These are phyloP conservation scores for Passerculus sandwichensis DNA, from an alignment of 2,797 vertebrate species.

Conservation along the genomic window DNA sequence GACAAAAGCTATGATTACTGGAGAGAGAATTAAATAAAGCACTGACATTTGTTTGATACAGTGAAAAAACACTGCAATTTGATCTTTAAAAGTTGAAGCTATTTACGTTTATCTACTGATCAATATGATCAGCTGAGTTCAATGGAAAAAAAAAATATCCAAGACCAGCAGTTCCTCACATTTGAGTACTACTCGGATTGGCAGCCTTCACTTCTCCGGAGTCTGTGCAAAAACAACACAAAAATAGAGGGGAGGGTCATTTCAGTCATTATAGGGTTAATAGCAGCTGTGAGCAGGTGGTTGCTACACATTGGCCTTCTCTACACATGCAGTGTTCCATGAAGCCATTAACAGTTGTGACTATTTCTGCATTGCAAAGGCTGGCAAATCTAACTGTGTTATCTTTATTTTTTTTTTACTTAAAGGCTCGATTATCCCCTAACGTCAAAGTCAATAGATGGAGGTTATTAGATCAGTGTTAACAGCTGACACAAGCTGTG, in stretches of 20 bases:
- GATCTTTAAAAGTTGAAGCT: slow-evolving; percentile 86
- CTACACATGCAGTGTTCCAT: slow-evolving; percentile 74
- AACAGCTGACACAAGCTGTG: slow-evolving; percentile 77
- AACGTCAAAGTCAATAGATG: slow-evolving; percentile 66
- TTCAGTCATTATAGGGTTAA: slow-evolving; percentile 83
- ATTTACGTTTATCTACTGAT: slow-evolving; percentile 92
- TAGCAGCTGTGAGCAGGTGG: slow-evolving; percentile 82
- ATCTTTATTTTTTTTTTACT: slow-evolving; percentile 10
- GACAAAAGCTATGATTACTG: slow-evolving; percentile 84
- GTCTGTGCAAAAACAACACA: slow-evolving; percentile 86
- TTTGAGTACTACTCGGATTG: slow-evolving; percentile 86
- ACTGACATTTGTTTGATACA: slow-evolving; percentile 89
- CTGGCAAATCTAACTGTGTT: slow-evolving; percentile 50
- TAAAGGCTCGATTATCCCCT: slow-evolving; percentile 68
- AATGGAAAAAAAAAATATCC: slow-evolving; percentile 83
- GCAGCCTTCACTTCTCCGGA: slow-evolving; percentile 88
- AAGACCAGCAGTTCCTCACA: slow-evolving; percentile 87
- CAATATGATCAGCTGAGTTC: slow-evolving; percentile 99
- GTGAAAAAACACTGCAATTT: slow-evolving; percentile 96
- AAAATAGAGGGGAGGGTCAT: slow-evolving; percentile 77
- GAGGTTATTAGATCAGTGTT: slow-evolving; percentile 74
- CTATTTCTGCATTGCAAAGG: slow-evolving; percentile 72
- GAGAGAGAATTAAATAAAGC: slow-evolving; percentile 88
- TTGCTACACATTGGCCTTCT: slow-evolving; percentile 78
- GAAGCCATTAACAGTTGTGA: slow-evolving; percentile 72